Evolutionary conservation across 2,113 vertebrate species (phyloP), one percentile per base, ranked within the genome.

Genomic region (Anguilla japonica): DNA sequence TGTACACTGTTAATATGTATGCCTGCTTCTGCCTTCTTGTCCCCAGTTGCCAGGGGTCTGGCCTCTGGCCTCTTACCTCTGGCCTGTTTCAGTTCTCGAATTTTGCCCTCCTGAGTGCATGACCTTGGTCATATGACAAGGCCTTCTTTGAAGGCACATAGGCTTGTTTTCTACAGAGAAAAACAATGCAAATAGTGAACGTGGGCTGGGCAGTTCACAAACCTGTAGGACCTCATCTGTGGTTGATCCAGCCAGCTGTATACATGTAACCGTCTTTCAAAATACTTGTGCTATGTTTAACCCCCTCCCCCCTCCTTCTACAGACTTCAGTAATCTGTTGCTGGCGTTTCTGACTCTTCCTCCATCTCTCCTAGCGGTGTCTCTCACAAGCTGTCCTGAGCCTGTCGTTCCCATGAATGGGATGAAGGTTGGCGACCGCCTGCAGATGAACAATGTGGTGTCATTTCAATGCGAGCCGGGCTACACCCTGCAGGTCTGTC

Each of bases 381-480:
- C 98, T 6, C 95, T 99, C 79, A 97, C 98, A 91, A 99, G 94
- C 91, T 99, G 98, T 89, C 97, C 98, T 0, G 98, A 99, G 90
- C 98, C 98, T 0, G 91, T 97, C 0, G 91, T 99, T 1, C 98
- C 98, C 0, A 97, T 97, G 84, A 99, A 98, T 0, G 97, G 97
- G 4, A 93, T 98, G 88, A 99, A 98, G 93, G 86, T 96, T 0
- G 98, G 98, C 0, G 98, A 99, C 80, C 96, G 98, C 78, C 97
- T 99, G 75, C 92, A 99, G 89, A 98, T 99, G 95, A 99, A 99
- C 46, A 98, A 97, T 0, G 98, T 99, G 39, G 96, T 99, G 87
- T 98, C 98, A 14, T 99, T 99, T 93, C 98, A 98, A 89, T 99
- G 98, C 53, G 98, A 99, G 84, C 98, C 98, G 0, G 98, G 98